Base-by-base conservation (phyloP, 1,140 invertebrate genomes). In the Papilio xuthus region DNA sequence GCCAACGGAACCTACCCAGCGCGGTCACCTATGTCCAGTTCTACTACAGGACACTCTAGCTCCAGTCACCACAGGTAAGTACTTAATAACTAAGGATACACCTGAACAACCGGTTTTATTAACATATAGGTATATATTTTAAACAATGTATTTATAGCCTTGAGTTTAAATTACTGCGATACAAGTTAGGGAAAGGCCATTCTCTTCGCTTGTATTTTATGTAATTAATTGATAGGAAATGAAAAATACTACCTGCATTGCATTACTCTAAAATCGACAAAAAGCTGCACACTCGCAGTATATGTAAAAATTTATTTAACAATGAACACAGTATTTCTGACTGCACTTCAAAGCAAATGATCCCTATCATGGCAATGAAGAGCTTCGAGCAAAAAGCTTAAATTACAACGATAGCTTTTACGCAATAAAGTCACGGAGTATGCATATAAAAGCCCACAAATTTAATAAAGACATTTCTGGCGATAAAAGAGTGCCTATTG, bases 21-120 rank as follows among this genome's bases (percentile, higher is more conserved):
- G 0, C 84, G 92, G 20, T 94, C 92, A 7, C 91, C 92, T 0
- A 89, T 93, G 83, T 93, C 91, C 81, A 92, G 90, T 74, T 92
- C 91, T n/a, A 94, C 91, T 8, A 93, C 91, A 18, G 92, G 92
- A 10, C 92, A 93, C 76, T 93, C 92, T 9, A 92, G 90, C 84
- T 94, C 92, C 69, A 94, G 92, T 69, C 92, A 93, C 83, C 90
- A 93, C 91, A 94, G 92, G 92, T 93, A 84, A 75, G 79, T 76
- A 63, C 9, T 26, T 1, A 23, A 4, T 60, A 60, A 26, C 3
- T 12, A 60, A 60, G 23, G 23, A 60, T 4, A 53, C n/a, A 53
- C 7, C 18, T 2, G 7, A 53, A 53, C 0, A n/a, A 53, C n/a
- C 1, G 50, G 18, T n/a, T 53, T 53, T 53, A 53, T 20, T 9